A percentile compares a stretch with the other conserved stretches of the same genome.
Evolutionary conservation across 2,113 vertebrate genomes (phyloP).

Genomic region (Alligator mississippiensis): DNA sequence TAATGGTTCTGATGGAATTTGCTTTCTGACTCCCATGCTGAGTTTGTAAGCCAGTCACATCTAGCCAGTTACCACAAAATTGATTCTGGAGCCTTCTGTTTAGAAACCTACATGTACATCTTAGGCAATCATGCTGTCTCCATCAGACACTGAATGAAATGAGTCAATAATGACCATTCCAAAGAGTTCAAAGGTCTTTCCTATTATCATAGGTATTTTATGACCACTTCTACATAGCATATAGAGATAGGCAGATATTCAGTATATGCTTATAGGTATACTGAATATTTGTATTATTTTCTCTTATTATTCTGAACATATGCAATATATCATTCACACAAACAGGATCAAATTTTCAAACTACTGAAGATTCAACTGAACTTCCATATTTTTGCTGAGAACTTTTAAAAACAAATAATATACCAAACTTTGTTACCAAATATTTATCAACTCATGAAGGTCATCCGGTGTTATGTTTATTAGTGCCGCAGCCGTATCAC

Average conservation of each 20-base stretch:
- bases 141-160: background rate
- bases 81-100: conserved; percentile 56
- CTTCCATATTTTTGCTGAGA: fast-evolving
- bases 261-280: fast-evolving
- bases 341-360: background rate
- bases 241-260: fast-evolving
- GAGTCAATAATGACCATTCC: conserved; percentile 8
- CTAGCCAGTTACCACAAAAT: conserved; percentile 42
- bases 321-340: fast-evolving
- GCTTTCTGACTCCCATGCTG: background rate
- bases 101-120: conserved; percentile 21
- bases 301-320: background rate
- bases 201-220: background rate
- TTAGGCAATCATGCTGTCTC: conserved; percentile 2
- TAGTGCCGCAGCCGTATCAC: background rate
- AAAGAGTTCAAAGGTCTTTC: conserved; percentile 33
- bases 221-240: background rate
- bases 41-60: conserved; percentile 57
- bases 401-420: background rate
- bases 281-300: fast-evolving
- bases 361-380: background rate
- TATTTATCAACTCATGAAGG: fast-evolving
- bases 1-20: background rate
- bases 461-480: background rate
- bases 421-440: too few relatives aligned